These are phyloP conservation scores for Taxidea taxus DNA, from an alignment of 2,113 vertebrate genomes.

Conservation along the genomic window DNA sequence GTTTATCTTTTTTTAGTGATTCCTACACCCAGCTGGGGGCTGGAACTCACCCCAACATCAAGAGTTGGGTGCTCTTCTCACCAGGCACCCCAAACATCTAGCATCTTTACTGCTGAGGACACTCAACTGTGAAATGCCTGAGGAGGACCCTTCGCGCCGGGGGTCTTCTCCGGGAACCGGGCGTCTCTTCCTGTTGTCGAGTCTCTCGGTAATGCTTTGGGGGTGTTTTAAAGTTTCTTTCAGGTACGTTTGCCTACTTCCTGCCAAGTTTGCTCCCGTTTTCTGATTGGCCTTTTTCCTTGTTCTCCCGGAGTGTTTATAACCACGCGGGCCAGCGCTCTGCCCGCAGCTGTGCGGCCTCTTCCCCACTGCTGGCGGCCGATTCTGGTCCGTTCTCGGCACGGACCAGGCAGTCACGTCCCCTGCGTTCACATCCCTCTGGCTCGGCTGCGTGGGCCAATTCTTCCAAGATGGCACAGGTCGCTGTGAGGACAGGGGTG, in stretches of 20 bases:
- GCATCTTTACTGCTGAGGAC: accelerated
- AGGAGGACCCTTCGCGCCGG: accelerated
- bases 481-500: accelerated
- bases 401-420: accelerated
- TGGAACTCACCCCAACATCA: not conserved
- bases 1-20: not conserved
- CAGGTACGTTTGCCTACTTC: accelerated
- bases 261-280: not conserved
- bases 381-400: accelerated
- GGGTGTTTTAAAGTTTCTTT: not conserved
- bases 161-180: accelerated
- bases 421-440: accelerated
- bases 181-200: accelerated
- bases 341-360: accelerated
- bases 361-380: not conserved
- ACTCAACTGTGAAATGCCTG: accelerated
- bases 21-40: not conserved
- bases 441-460: accelerated
- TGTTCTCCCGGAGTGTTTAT: too few species aligned
- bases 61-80: not conserved
- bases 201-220: not conserved
- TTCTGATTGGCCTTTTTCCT: not conserved
- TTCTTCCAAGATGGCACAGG: accelerated
- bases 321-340: accelerated
- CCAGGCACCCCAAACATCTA: not conserved